These are phyloP conservation scores for Operophtera brumata DNA, from an alignment of 2,888 invertebrate species.

Conservation along the genomic window DNA sequence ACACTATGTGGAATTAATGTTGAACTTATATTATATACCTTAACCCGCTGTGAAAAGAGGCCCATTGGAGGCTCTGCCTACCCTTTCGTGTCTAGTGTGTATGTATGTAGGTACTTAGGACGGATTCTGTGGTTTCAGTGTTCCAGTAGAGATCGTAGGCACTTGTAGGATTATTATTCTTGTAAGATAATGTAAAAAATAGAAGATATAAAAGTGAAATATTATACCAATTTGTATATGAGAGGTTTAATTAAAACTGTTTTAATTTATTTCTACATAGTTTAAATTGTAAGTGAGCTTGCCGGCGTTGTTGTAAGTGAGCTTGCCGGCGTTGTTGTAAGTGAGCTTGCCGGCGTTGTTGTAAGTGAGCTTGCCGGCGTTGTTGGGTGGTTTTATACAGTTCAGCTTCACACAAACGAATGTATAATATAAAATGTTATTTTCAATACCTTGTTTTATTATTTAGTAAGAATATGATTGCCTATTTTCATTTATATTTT, in stretches of 20 bases:
- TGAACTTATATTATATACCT: too few species aligned
- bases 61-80: too few species aligned
- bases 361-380: constrained; percentile 24
- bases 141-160: not conserved
- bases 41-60: too few species aligned
- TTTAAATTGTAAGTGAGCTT: constrained; percentile 28
- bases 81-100: too few species aligned
- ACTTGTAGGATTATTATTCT: constrained; percentile 11
- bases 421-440: constrained; percentile 38
- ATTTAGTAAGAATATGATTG: not conserved
- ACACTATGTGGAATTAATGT: too few species aligned
- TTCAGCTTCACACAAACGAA: constrained; percentile 32
- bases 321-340: constrained; percentile 27
- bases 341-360: constrained; percentile 27
- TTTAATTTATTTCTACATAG: constrained; percentile 29
- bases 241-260: constrained; percentile 16
- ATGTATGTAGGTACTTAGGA: too few species aligned
- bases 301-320: constrained; percentile 24
- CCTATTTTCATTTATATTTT: too few species aligned
- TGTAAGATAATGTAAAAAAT: constrained; percentile 9
- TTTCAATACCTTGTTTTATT: constrained; percentile 27
- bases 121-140: not conserved
- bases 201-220: constrained; percentile 12
- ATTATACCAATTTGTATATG: constrained; percentile 16
- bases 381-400: constrained; percentile 22